These are phyloP conservation scores for Plutella xylostella DNA, from an alignment of 2,888 invertebrate species.

Conservation along the genomic window DNA sequence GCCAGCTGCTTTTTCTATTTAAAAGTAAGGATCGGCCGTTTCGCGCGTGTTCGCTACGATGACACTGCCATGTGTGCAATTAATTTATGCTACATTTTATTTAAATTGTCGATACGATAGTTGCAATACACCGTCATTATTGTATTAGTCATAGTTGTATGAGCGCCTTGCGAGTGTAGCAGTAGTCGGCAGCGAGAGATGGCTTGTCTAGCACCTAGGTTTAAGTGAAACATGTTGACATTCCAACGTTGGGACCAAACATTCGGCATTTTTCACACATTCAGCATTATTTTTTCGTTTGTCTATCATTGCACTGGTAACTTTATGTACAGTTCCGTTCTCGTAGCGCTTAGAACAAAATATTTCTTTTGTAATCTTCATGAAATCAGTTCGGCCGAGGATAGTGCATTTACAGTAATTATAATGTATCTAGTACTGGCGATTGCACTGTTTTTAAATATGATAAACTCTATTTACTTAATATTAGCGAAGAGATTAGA, in stretches of 20 bases:
- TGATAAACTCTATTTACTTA: constrained; percentile 59
- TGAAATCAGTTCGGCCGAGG: constrained; percentile 8
- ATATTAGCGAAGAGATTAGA: constrained; percentile 62
- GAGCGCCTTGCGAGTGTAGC: constrained; percentile 37
- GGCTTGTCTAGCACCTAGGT: constrained; percentile 31
- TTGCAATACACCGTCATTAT: constrained; percentile 25
- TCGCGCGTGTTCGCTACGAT: constrained; percentile 54
- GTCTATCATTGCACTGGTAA: constrained; percentile 8
- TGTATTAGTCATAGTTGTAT: constrained; percentile 52
- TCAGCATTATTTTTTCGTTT: constrained; percentile 19
- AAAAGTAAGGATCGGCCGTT: constrained; percentile 25
- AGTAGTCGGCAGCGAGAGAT: constrained; percentile 28
- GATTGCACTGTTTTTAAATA: constrained; percentile 52
- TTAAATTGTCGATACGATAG: constrained; percentile 34
- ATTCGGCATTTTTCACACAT: constrained; percentile 30
- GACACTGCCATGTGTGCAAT: constrained; percentile 67
- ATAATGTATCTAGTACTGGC: constrained; percentile 12
- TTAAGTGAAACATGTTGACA: constrained; percentile 44
- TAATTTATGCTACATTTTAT: constrained; percentile 46
- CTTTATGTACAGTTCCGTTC: constrained; percentile 3
- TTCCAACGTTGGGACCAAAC: constrained; percentile 62
- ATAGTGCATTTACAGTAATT: constrained; percentile 18
- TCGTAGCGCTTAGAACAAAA: constrained; percentile 26
- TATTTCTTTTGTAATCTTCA: constrained; percentile 20
- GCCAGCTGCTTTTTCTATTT: constrained; percentile 57